Percentiles rank a stretch among this genome's conserved stretches.
Conservation (phyloP, 2,113 vertebrate species). For the Megalops atlanticus region DNA sequence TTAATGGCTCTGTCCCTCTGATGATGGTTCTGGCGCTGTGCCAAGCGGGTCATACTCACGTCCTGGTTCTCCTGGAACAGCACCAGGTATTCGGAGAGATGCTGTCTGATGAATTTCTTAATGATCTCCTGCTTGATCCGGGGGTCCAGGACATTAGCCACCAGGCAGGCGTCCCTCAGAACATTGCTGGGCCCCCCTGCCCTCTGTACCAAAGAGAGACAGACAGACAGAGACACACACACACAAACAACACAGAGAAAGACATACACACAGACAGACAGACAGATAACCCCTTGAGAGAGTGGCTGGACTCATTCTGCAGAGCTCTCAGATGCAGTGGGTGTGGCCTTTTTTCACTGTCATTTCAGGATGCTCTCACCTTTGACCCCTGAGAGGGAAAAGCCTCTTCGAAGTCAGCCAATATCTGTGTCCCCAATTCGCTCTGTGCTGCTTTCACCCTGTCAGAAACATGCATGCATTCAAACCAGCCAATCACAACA, state of each 20-base stretch:
- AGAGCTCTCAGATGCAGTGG: too few relatives aligned
- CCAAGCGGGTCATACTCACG: constrained; percentile 67
- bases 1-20: neutral
- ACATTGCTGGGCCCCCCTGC: constrained; percentile 93
- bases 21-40: neutral
- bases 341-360: too few relatives aligned
- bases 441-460: constrained; percentile 96
- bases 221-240: neutral
- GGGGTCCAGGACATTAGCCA: constrained; percentile 92
- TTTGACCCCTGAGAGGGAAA: constrained; percentile 95
- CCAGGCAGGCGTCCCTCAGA: constrained; percentile 90
- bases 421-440: constrained; percentile 93
- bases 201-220: constrained; percentile 68
- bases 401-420: constrained; percentile 95
- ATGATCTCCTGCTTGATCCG: constrained; percentile 98
- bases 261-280: neutral
- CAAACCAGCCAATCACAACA: neutral
- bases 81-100: constrained; percentile 93
- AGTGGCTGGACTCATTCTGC: too few relatives aligned
- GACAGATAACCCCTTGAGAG: too few relatives aligned
- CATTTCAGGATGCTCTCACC: constrained; percentile 67
- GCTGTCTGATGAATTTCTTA: constrained; percentile 97
- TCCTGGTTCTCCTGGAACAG: constrained; percentile 99
- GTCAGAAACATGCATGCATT: constrained; percentile 24
- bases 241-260: neutral